Percentiles rank a stretch among this genome's conserved stretches.
Evolutionary conservation across 2,888 invertebrate species (phyloP).

Genomic region (Cosmopolites sordidus): DNA sequence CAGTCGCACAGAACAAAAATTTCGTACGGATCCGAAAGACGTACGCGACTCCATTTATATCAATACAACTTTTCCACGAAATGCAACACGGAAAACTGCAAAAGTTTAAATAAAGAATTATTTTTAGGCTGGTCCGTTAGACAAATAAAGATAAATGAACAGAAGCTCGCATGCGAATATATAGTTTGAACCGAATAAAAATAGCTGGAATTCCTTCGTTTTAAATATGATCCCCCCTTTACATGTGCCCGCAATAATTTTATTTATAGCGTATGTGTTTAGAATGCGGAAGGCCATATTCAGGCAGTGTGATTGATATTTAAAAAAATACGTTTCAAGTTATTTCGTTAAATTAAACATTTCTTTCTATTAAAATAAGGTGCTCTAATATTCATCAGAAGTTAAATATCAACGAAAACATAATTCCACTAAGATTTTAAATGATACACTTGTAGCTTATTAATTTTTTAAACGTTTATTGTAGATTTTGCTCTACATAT

Average conservation of each 20-base stretch:
- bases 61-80: conserved; percentile 10
- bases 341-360: no score
- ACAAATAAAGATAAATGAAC: conserved; percentile 15
- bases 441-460: no score
- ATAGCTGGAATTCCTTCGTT: conserved; percentile 9
- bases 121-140: conserved; percentile 12
- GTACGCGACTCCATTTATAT: conserved; percentile 7
- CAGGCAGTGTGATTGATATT: no score
- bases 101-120: conserved; percentile 17
- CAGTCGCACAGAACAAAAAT: neutral
- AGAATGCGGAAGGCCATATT: neutral
- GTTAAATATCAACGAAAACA: no score
- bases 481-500: no score
- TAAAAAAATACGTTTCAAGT: no score
- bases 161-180: conserved; percentile 7
- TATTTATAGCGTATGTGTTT: neutral
- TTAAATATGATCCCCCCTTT: neutral
- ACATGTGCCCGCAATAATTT: neutral
- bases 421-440: no score
- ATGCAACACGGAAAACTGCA: conserved; percentile 6
- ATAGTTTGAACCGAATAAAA: conserved; percentile 12
- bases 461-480: no score
- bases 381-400: no score
- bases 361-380: no score
- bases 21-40: neutral